Conservation (phyloP, 2,113 vertebrate genomes). For the Myotis lucifugus region DNA sequence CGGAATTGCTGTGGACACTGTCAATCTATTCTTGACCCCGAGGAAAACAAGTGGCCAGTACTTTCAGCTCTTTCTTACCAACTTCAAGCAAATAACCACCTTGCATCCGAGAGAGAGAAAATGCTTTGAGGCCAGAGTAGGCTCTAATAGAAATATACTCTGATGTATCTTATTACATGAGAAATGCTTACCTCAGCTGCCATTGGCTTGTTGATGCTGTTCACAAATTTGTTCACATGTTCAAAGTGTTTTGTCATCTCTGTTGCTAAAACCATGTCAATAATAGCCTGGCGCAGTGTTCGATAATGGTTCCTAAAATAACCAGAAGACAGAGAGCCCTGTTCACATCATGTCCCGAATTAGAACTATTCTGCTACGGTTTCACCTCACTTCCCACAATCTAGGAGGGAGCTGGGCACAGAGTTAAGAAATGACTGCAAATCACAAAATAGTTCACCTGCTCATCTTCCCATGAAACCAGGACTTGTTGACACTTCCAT, state of each 20-base stretch:
- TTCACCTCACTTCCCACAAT: neutral
- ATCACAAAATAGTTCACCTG: neutral
- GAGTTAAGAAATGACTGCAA: neutral
- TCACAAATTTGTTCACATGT: constrained; percentile 98
- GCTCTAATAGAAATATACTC: neutral
- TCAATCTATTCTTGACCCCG: neutral
- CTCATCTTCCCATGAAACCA: neutral
- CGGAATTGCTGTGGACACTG: neutral
- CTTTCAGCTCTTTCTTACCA: neutral
- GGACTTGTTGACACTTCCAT: neutral
- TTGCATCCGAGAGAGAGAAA: neutral
- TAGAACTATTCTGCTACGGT: neutral
- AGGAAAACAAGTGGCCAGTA: neutral
- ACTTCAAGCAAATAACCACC: neutral
- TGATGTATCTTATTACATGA: constrained; percentile 72
- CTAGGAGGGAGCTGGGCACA: neutral
- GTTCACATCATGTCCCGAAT: neutral
- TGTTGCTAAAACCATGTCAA: constrained; percentile 98
- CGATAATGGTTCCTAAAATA: constrained; percentile 93
- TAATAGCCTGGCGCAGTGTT: constrained; percentile 94
- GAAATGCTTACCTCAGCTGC: constrained; percentile 90
- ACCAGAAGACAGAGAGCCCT: constrained; percentile 18
- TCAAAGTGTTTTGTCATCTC: constrained; percentile 99
- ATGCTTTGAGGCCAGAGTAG: neutral
- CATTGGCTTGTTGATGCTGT: constrained; percentile 96